These are phyloP conservation scores for Orestias chungarensis DNA, from an alignment of 2,797 vertebrate genomes.

Conservation along the genomic window DNA sequence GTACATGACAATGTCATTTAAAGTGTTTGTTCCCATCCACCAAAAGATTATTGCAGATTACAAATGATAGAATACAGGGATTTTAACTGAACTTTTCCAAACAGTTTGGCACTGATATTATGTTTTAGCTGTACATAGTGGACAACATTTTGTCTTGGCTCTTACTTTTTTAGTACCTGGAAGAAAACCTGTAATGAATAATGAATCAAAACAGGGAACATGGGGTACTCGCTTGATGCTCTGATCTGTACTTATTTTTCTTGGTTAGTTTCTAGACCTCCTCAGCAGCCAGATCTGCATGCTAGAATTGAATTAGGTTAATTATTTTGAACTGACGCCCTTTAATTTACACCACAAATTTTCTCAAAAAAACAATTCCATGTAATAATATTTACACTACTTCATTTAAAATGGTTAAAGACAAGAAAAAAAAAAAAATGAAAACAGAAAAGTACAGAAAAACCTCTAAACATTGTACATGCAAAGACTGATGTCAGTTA, in stretches of 20 bases:
- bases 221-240: too few species aligned
- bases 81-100: neutral
- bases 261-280: too few species aligned
- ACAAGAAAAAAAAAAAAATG: neutral
- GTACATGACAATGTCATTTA: neutral
- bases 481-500: neutral
- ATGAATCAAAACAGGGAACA: too few species aligned
- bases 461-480: neutral
- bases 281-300: too few species aligned
- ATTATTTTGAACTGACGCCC: too few species aligned
- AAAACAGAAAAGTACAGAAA: neutral
- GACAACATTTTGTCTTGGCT: too few species aligned
- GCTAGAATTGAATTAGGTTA: too few species aligned
- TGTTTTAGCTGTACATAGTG: neutral
- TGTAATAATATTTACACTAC: neutral
- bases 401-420: neutral
- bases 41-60: neutral
- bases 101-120: neutral
- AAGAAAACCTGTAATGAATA: too few species aligned
- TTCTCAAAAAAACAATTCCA: too few species aligned
- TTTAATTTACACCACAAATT: too few species aligned
- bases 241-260: too few species aligned
- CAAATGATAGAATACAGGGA: neutral
- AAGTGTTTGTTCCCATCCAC: neutral
- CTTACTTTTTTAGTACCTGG: too few species aligned